Evolutionary conservation across 2,797 vertebrate genomes (phyloP), one percentile per base, ranked within the genome.

Genomic region (Lophotriccus pileatus): DNA sequence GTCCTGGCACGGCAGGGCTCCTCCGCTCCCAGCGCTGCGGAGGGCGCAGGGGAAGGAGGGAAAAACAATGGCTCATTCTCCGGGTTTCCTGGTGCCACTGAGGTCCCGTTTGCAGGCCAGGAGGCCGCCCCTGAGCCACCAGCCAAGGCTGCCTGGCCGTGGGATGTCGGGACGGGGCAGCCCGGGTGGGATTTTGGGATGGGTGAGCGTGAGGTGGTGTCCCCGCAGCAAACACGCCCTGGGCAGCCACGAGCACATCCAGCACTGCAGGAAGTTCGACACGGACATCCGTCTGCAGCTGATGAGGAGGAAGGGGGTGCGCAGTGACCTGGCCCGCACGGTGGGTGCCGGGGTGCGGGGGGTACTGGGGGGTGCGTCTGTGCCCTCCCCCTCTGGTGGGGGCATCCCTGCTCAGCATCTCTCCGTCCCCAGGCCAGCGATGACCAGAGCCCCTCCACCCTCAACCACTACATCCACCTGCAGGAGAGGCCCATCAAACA

Each of bases 401-500:
- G 68, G 7, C 19, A 11, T 17, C 66, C 7, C 0, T 2, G n/a
- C 63, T 72, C 43, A 84, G 72, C 59, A 20, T 41, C 49, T 37
- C 83, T 73, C 30, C 47, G 47, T 53, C 41, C 58, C 20, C 97
- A 99, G 99, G 97, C 97, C 10, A 98, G 98, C 5, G 99, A 99
- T 8, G 98, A 99, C 53, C 98, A 98, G 68, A 98, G 97, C n/a
- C 93, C 97, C 3, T 99, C 99, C 77, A 98, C 98, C 32, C 98
- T 99, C 98, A 99, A 99, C 98, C 99, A 99, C 97, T 97, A 97
- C 97, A 97, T 99, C 96, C 98, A 99, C 74, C 98, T 99, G 73
- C 99, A 99, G 95, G 99, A 99, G 96, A 98, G 99, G 50, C 99
- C 99, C 41, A 98, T 99, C 97, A 99, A 98, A 85, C 99, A 99